Base-by-base conservation (phyloP, 23 tunicate genomes). In the Trididemnum nubilum region DNA sequence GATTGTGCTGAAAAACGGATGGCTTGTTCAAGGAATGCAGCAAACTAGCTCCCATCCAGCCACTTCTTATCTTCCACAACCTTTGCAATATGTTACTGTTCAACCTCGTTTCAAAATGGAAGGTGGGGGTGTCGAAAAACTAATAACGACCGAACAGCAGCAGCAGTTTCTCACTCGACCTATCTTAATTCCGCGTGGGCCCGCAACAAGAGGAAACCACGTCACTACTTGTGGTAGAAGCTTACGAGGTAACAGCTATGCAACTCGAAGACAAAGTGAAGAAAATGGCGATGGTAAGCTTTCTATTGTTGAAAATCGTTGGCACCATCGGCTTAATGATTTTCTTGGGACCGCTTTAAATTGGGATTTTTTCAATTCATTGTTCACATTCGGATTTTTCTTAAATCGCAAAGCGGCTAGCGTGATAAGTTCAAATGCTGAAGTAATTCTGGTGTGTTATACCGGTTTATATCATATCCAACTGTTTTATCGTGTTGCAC, bases 261-360 rank as follows among this genome's bases (percentile, higher is more conserved):
- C 89, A 22, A 72, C 78, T 60, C 34, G 96, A 39, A 82, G 96
- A 29, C 70, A 73, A 32, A 90, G 96, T 50, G 84, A 85, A 58
- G 79, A 73, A 38, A n/a, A 24, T 5, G 5, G 18, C 75, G 75
- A 34, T 24, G 75, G 75, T 70, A 35, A n/a, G n/a, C n/a, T n/a
- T n/a, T n/a, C n/a, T n/a, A n/a, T n/a, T n/a, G n/a, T n/a, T 15
- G 58, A 15, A 19, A 50, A 50, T 15, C n/a, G n/a, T n/a, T n/a
- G n/a, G n/a, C n/a, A n/a, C n/a, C n/a, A n/a, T n/a, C n/a, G n/a
- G n/a, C n/a, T n/a, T n/a, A n/a, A n/a, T n/a, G n/a, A n/a, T n/a
- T n/a, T n/a, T n/a, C n/a, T n/a, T n/a, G n/a, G n/a, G n/a, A n/a
- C n/a, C n/a, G n/a, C n/a, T n/a, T n/a, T n/a, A n/a, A n/a, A n/a